Evolutionary conservation across 2,888 invertebrate genomes (phyloP).

Genomic region (Octonoba sinensis): DNA sequence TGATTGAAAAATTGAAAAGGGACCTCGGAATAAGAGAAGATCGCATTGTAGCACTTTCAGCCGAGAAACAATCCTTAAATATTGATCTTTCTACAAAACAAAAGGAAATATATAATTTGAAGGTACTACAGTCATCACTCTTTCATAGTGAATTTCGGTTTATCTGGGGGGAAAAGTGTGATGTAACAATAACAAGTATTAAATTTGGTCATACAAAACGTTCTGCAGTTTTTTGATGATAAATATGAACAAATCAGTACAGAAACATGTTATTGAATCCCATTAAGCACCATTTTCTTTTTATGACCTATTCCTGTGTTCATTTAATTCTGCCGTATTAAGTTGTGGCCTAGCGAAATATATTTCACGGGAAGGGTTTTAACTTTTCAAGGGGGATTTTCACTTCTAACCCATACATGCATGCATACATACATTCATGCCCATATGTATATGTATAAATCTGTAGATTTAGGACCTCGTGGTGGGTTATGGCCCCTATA

Average conservation of each 20-base stretch:
- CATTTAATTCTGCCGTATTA: no score
- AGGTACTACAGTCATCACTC: conserved; percentile 12
- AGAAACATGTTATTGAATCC: no score
- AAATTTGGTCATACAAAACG: not conserved
- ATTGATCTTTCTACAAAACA: conserved; percentile 7
- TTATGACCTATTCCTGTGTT: no score
- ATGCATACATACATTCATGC: not conserved
- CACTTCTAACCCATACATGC: not conserved
- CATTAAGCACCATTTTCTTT: no score
- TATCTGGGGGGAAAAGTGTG: not conserved
- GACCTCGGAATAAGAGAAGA: conserved; percentile 24
- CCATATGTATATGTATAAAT: not conserved
- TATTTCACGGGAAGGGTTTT: no score
- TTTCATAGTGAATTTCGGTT: not conserved
- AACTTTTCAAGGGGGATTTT: not conserved
- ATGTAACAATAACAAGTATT: no score
- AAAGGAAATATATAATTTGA: conserved; percentile 16
- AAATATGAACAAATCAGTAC: not conserved
- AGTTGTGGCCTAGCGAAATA: no score
- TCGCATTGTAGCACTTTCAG: not conserved
- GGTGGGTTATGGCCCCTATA: no score
- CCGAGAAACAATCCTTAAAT: conserved; percentile 5
- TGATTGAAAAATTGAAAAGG: conserved; percentile 5
- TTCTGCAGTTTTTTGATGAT: not conserved
- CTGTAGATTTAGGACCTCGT: no score